These are phyloP conservation scores for Dicerorhinus sumatrensis DNA, from an alignment of 2,113 vertebrate genomes.

Conservation along the genomic window DNA sequence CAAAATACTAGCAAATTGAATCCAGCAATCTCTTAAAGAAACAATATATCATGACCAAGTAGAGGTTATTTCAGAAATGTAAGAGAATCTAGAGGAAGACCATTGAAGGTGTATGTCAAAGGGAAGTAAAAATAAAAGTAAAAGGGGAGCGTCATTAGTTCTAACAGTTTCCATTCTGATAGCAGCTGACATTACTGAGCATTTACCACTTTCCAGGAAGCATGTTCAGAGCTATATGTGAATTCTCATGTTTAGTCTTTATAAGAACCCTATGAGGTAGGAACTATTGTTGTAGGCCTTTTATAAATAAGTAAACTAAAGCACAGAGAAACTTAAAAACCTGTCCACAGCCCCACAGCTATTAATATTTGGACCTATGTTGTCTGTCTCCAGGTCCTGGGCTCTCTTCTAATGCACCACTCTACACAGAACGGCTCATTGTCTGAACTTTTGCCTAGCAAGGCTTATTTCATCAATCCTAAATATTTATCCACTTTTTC, in stretches of 20 bases:
- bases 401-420: not conserved
- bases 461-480: not conserved
- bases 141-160: not conserved
- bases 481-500: not conserved
- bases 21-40: not conserved
- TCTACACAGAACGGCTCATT: not conserved
- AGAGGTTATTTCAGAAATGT: not conserved
- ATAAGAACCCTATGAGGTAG: not conserved
- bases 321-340: not conserved
- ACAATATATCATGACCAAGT: not conserved
- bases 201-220: not conserved
- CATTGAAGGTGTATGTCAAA: not conserved
- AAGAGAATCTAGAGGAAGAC: not conserved
- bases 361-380: not conserved
- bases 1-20: not conserved
- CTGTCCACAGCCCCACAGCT: not conserved
- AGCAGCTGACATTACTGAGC: not conserved
- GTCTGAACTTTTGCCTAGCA: not conserved
- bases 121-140: not conserved
- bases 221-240: not conserved
- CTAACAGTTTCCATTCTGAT: not conserved
- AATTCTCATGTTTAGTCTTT: not conserved
- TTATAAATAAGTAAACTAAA: not conserved
- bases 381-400: not conserved
- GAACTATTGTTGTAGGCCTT: not conserved